Conservation (phyloP, 1,140 invertebrate species). For the Apis dorsata region DNA sequence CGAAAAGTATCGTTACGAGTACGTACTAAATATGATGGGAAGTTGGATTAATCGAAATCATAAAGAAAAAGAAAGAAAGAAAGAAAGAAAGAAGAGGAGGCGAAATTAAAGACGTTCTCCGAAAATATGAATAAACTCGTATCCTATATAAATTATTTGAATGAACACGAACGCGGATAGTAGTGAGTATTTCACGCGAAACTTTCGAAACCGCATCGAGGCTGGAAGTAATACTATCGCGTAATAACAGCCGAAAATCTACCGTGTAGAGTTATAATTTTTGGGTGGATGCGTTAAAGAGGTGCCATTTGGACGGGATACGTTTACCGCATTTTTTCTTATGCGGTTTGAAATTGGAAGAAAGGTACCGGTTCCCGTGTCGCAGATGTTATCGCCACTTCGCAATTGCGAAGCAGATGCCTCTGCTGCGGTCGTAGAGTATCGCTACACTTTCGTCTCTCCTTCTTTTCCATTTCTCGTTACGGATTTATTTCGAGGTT, state of each 20-base stretch:
- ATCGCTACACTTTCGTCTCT: neutral
- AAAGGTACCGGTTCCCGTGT: constrained; percentile 65
- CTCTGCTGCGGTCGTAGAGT: constrained; percentile 39
- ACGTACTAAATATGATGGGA: neutral
- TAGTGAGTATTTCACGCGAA: neutral
- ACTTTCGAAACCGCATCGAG: neutral
- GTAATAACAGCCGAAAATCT: constrained; percentile 1
- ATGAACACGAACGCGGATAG: neutral
- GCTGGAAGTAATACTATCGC: neutral
- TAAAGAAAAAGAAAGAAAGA: neutral
- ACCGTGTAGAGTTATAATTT: constrained; percentile 21
- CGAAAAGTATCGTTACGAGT: no score
- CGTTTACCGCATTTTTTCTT: constrained; percentile 35
- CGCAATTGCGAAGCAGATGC: constrained; percentile 64
- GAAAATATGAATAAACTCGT: neutral
- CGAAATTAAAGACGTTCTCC: neutral
- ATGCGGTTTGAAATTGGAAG: constrained; percentile 41
- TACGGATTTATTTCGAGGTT: no score
- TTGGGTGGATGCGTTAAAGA: constrained; percentile 24
- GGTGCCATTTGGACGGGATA: constrained; percentile 36
- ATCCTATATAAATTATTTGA: neutral
- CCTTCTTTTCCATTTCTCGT: neutral
- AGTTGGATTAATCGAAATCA: neutral
- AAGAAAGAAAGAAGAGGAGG: neutral
- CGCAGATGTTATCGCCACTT: constrained; percentile 67